These are phyloP conservation scores for Cladorhizidae sp. DNA, from an alignment of 37 sponge, comb jelly and placozoan species.

Conservation along the genomic window DNA sequence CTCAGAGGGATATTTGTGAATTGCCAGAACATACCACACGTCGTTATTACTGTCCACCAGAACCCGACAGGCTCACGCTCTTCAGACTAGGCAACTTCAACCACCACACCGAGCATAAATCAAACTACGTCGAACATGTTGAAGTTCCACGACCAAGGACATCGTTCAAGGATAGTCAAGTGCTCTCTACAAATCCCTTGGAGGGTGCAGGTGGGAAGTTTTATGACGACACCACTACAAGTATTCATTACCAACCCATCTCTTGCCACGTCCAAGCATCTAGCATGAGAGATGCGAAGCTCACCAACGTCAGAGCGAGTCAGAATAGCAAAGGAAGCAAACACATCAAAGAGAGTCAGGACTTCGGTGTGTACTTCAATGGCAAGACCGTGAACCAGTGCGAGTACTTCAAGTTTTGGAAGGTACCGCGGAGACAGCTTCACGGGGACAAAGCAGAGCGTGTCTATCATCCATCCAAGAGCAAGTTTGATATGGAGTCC, in stretches of 20 bases:
- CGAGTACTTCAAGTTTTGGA: conserved; percentile 18
- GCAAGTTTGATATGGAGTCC: not conserved
- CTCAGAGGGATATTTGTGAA: not conserved
- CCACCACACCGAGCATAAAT: not conserved
- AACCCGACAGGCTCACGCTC: not conserved
- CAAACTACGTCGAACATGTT: not conserved
- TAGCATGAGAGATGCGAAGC: not conserved
- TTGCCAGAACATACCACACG: not conserved
- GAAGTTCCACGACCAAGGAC: not conserved
- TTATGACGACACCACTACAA: conserved; percentile 4
- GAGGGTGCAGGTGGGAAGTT: not conserved
- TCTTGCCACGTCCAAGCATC: not conserved
- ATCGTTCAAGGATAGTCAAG: not conserved
- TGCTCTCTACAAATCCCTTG: not conserved
- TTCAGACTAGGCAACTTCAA: conserved; percentile 6
- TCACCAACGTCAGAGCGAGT: not conserved
- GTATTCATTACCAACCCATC: not conserved
- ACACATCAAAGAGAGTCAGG: not conserved
- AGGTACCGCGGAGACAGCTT: not conserved
- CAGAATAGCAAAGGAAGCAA: not conserved
- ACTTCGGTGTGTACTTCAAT: not conserved
- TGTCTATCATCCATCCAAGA: conserved; percentile 10
- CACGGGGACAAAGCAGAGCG: conserved; percentile 20
- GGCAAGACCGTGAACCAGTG: conserved; percentile 1
- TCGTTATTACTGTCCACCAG: not conserved